Evolutionary conservation across 2,113 vertebrate species (phyloP).

Genomic region (Manacus vitellinus): DNA sequence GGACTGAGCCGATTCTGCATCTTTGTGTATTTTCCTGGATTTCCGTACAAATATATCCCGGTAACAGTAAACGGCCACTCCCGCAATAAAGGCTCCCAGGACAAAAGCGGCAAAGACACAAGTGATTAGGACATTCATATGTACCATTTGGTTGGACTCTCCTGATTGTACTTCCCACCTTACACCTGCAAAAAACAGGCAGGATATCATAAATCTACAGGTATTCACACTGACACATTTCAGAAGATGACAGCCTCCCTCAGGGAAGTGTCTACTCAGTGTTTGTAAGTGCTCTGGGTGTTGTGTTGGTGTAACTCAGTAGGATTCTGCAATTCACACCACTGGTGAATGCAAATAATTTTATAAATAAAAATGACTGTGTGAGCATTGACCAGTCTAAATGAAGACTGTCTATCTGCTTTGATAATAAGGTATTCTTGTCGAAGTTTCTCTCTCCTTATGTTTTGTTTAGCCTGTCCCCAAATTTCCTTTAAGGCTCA

Average conservation of each 20-base stretch:
- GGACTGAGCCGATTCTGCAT: conserved; percentile 90
- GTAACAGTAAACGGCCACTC: conserved; percentile 95
- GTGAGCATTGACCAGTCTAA: neutral
- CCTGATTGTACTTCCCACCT: conserved; percentile 93
- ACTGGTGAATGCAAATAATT: neutral
- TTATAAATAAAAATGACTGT: neutral
- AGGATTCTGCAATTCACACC: neutral
- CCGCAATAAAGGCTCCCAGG: conserved; percentile 93
- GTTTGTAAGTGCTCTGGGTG: neutral
- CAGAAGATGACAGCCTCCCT: neutral
- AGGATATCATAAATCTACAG: neutral
- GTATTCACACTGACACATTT: neutral
- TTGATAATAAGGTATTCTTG: neutral
- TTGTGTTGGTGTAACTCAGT: neutral
- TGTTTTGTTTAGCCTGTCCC: neutral
- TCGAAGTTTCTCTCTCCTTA: neutral
- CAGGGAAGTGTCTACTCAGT: neutral
- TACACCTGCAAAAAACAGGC: conserved; percentile 78
- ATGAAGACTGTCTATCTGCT: neutral
- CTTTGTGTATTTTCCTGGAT: conserved; percentile 90
- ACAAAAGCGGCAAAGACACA: conserved; percentile 97
- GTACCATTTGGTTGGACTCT: conserved; percentile 97
- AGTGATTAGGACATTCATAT: conserved; percentile 98
- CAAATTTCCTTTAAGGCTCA: neutral
- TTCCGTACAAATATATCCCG: conserved; percentile 89